Conservation (phyloP, 2,888 invertebrate species). For the Ormia ochracea region DNA sequence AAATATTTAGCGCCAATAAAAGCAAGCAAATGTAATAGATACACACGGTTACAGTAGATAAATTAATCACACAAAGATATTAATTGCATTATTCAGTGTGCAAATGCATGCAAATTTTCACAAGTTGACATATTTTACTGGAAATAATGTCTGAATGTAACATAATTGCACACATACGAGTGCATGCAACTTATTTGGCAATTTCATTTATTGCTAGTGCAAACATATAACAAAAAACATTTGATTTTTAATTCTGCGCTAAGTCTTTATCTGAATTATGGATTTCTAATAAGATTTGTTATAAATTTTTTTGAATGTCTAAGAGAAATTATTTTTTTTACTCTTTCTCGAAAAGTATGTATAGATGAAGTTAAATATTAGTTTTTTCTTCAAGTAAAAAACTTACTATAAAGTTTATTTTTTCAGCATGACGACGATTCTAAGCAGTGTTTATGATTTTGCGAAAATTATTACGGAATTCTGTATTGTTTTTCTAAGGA, state of each 20-base stretch:
- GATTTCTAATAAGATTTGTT: no score
- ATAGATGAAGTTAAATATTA: no score
- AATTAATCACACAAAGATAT: background rate
- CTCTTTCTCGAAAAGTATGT: background rate
- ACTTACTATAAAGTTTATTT: no score
- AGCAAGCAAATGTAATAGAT: background rate
- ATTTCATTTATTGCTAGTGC: constrained; percentile 18
- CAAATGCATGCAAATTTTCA: constrained; percentile 36
- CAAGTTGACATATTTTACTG: constrained; percentile 35
- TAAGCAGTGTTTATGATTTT: constrained; percentile 70
- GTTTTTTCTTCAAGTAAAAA: no score
- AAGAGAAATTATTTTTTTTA: no score
- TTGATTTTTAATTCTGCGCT: no score
- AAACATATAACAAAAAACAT: background rate
- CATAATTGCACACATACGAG: background rate
- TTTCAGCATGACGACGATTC: constrained; percentile 71
- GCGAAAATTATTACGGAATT: constrained; percentile 72
- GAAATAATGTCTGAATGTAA: constrained; percentile 19
- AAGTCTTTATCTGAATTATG: no score
- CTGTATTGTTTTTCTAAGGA: constrained; percentile 66
- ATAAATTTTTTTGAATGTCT: no score
- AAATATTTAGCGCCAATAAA: constrained; percentile 28
- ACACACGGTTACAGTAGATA: background rate
- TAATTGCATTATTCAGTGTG: constrained; percentile 29
- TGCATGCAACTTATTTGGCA: background rate